Base-by-base conservation (phyloP, 1,140 invertebrate genomes). In the Drosophila novamexicana region DNA sequence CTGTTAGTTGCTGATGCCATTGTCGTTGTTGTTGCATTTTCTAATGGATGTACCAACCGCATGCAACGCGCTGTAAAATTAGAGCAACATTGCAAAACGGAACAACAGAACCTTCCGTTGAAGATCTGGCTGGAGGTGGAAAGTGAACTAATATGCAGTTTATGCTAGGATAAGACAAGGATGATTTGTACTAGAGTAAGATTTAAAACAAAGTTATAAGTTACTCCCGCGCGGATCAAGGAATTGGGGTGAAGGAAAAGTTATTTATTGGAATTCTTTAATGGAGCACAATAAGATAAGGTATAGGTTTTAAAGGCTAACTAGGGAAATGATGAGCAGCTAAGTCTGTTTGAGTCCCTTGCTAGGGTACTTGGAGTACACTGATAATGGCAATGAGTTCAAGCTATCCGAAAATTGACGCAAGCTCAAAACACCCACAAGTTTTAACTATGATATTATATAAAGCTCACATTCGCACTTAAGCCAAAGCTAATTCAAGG, bases 21-120 rank as follows among this genome's bases (percentile, higher is more conserved):
- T 64, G 22, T 58, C 52, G 45, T 36, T 44, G 66, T 34, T 58
- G 14, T 16, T 18, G 44, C 22, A 32, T 78, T 71, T 58, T 72
- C 75, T 88, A 86, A 86, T 86, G 81, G 81, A 84, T 84, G 75
- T 79, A 79, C 63, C 82, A 70, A 71, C 70, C 75, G 56, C 81
- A 85, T 84, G 81, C 81, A 69, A 75, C 22, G 72, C 45, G 58
- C 58, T 78, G 71, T 76, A 80, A 76, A 83, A 75, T 84, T 84
- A 71, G 72, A 84, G 45, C 81, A 71, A 36, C 47, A 56, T 10
- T 42, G 22, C 59, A 72, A 76, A 79, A 47, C 50, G 50, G 76
- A 76, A 68, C 52, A 37, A 63, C 29, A 59, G 12, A 57, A 44
- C 14, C 39, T 29, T 57, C 37, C 54, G 37, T 9, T 32, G 7